Percentiles rank a stretch among this genome's conserved stretches.
These are phyloP conservation scores for Dynastes grantii DNA, from an alignment of 2,888 invertebrate species.

Conservation along the genomic window DNA sequence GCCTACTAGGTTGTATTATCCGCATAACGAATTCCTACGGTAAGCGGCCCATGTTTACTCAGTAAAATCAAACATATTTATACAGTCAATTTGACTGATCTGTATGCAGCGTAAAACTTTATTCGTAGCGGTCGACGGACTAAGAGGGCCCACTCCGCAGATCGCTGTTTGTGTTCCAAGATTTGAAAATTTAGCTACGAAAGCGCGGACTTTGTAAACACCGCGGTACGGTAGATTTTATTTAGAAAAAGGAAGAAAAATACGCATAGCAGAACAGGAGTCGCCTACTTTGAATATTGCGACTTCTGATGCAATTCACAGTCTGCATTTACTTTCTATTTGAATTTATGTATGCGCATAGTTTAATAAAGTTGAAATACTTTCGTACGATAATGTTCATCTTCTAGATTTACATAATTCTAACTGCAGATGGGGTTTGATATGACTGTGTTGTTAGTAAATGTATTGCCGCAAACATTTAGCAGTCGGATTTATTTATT, in stretches of 20 bases:
- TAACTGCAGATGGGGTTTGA: too few relatives aligned
- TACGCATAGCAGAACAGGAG: neutral
- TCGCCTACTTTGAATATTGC: conserved; percentile 11
- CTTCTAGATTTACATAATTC: too few relatives aligned
- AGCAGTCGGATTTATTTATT: too few relatives aligned
- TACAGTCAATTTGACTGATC: conserved; percentile 62
- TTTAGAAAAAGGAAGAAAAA: conserved; percentile 19
- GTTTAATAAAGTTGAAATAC: too few relatives aligned
- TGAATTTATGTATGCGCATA: neutral
- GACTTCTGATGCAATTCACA: conserved; percentile 5
- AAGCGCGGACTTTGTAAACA: conserved; percentile 35
- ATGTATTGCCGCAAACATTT: too few relatives aligned
- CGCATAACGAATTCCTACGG: conserved; percentile 37
- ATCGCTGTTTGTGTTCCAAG: conserved; percentile 41
- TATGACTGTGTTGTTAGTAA: too few relatives aligned
- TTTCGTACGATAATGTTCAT: too few relatives aligned
- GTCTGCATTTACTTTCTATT: conserved; percentile 6
- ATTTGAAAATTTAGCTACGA: conserved; percentile 40
- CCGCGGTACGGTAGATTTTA: conserved; percentile 27
- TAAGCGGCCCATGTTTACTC: conserved; percentile 29
- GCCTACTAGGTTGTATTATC: conserved; percentile 9
- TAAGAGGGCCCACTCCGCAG: conserved; percentile 12
- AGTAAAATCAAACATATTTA: conserved; percentile 62
- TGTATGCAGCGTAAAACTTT: conserved; percentile 61
- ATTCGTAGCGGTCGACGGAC: conserved; percentile 46